Conservation (phyloP, 2,113 vertebrate species). For the Anoura caudifer region DNA sequence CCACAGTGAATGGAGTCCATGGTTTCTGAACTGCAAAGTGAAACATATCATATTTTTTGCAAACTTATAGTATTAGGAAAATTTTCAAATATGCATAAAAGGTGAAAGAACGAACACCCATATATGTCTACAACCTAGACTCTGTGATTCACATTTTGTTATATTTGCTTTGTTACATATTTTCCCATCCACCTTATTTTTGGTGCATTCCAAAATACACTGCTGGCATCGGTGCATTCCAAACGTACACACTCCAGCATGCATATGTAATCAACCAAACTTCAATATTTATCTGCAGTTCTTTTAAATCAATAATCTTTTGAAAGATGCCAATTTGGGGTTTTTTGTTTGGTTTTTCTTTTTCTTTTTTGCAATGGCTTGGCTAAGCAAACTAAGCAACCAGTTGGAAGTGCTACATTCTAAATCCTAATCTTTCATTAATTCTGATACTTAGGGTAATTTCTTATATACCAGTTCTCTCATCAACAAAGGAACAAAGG, state of each 20-base stretch:
- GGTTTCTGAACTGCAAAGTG: conserved; percentile 18
- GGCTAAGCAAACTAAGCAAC: conserved; percentile 3
- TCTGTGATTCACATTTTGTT: background rate
- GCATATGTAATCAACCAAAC: background rate
- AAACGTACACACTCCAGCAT: background rate
- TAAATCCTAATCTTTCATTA: conserved; percentile 31
- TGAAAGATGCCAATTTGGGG: conserved; percentile 1
- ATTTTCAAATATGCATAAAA: background rate
- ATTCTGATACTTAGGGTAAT: conserved; percentile 41
- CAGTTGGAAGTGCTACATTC: conserved; percentile 34
- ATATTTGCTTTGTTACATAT: background rate
- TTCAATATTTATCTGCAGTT: background rate
- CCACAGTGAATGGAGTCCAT: background rate
- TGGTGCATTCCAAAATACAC: background rate
- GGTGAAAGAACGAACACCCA: background rate
- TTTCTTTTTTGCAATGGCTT: conserved; percentile 1
- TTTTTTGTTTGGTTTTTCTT: no score
- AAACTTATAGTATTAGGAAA: background rate
- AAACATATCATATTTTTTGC: conserved; percentile 32
- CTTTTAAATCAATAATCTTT: conserved; percentile 47
- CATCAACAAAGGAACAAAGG: conserved; percentile 19
- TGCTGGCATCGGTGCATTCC: background rate
- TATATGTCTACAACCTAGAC: background rate
- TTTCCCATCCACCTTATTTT: background rate
- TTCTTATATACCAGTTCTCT: conserved; percentile 9